Conservation (phyloP, 2,797 vertebrate genomes). For the Gallinago stenura region DNA sequence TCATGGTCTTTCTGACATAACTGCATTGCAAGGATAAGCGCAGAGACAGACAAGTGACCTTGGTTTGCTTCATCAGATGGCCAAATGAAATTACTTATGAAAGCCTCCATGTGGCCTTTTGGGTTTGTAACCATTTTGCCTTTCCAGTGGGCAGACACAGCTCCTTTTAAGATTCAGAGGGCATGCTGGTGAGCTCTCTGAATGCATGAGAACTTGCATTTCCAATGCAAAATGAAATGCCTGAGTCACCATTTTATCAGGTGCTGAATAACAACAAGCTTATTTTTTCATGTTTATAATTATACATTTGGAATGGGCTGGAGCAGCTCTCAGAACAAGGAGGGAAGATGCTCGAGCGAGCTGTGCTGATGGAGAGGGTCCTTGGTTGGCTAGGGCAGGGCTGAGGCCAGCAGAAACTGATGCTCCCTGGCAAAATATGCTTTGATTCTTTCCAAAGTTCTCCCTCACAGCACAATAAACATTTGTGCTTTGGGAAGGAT, state of each 20-base stretch:
- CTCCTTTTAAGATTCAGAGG: constrained; percentile 18
- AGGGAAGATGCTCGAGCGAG: background rate
- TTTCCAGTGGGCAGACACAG: constrained; percentile 24
- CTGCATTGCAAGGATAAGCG: background rate
- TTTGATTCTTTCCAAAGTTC: background rate
- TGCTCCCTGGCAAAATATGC: background rate
- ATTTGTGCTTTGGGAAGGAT: background rate
- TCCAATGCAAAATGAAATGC: constrained; percentile 40
- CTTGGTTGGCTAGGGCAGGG: background rate
- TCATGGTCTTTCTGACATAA: background rate
- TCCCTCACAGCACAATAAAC: background rate
- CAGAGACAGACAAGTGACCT: background rate
- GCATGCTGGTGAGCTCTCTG: background rate
- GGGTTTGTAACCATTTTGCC: background rate
- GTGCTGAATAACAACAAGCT: constrained; percentile 41
- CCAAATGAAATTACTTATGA: background rate
- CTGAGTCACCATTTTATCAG: constrained; percentile 66
- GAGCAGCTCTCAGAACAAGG: constrained; percentile 9
- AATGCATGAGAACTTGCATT: background rate
- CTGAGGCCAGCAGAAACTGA: background rate
- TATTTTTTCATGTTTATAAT: constrained; percentile 56
- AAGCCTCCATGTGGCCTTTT: background rate
- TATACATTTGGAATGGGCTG: background rate
- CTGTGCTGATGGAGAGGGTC: background rate
- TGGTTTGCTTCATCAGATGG: background rate